Evolutionary conservation across 2,113 vertebrate species (phyloP).

Genomic region (Dryoscopus gambensis): DNA sequence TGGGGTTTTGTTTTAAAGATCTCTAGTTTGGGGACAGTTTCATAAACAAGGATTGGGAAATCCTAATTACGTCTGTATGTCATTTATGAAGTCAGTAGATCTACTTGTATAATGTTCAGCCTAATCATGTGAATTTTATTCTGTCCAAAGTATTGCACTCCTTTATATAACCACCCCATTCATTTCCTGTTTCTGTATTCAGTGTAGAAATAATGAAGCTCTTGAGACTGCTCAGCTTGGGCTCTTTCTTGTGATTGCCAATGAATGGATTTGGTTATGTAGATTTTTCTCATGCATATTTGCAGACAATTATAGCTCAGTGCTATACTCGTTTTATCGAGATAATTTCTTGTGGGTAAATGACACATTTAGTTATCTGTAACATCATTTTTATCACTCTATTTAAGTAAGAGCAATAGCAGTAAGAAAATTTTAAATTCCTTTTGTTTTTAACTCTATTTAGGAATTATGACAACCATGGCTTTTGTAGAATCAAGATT

Average conservation of each 20-base stretch:
- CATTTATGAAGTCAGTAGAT: slow-evolving; percentile 40
- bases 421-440: not conserved
- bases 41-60: slow-evolving; percentile 57
- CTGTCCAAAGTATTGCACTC: slow-evolving; percentile 16
- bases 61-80: slow-evolving; percentile 36
- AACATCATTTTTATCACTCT: not conserved
- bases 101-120: slow-evolving; percentile 51
- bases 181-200: slow-evolving; percentile 51
- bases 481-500: not conserved
- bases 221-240: not conserved
- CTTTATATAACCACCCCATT: slow-evolving; percentile 46
- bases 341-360: not conserved
- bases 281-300: not conserved
- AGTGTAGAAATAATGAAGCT: slow-evolving; percentile 25
- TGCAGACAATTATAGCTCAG: not conserved
- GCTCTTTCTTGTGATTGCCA: not conserved
- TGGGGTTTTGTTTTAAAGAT: not conserved
- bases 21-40: not conserved
- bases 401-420: not conserved
- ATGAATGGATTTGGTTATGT: not conserved
- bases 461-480: not conserved
- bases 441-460: not conserved
- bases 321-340: not conserved
- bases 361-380: not conserved
- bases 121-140: slow-evolving; percentile 19